These are phyloP conservation scores for Sceliomorpha sp. DNA, from an alignment of 2,888 invertebrate genomes.

Conservation along the genomic window DNA sequence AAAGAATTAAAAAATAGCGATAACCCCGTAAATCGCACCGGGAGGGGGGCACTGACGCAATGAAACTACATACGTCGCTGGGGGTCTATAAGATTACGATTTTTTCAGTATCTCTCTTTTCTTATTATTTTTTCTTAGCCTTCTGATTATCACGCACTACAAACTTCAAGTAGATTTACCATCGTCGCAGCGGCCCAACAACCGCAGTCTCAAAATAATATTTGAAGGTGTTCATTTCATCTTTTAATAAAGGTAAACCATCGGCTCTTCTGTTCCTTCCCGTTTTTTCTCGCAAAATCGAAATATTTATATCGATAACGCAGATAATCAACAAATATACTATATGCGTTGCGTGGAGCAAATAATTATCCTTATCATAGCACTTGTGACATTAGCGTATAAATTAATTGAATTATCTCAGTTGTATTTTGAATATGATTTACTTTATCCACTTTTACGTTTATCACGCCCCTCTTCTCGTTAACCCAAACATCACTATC, in stretches of 20 bases:
- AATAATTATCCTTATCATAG: constrained; percentile 20
- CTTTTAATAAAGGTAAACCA: no score
- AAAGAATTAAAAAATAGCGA: constrained; percentile 51
- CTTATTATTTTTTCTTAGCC: constrained; percentile 11
- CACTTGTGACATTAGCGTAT: constrained; percentile 28
- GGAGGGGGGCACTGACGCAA: constrained; percentile 67
- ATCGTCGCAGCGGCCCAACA: no score
- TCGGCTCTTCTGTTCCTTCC: no score
- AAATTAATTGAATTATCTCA: constrained; percentile 47
- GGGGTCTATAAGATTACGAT: constrained; percentile 65
- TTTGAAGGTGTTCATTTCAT: no score
- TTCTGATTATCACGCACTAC: constrained; percentile 17
- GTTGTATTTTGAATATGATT: constrained; percentile 34
- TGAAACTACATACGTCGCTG: constrained; percentile 66
- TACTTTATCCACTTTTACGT: not conserved
- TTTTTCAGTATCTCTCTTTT: constrained; percentile 10
- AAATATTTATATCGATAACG: constrained; percentile 17
- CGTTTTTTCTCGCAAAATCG: no score
- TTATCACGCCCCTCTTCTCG: constrained; percentile 18
- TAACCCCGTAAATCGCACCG: constrained; percentile 61
- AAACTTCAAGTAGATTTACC: no score
- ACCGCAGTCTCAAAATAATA: no score
- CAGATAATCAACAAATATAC: not conserved
- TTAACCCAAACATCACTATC: constrained; percentile 48
- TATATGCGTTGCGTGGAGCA: constrained; percentile 14